Percentiles rank a stretch among this genome's conserved stretches.
Evolutionary conservation across 2,888 invertebrate species (phyloP).

Genomic region (Agonopterix arenella): DNA sequence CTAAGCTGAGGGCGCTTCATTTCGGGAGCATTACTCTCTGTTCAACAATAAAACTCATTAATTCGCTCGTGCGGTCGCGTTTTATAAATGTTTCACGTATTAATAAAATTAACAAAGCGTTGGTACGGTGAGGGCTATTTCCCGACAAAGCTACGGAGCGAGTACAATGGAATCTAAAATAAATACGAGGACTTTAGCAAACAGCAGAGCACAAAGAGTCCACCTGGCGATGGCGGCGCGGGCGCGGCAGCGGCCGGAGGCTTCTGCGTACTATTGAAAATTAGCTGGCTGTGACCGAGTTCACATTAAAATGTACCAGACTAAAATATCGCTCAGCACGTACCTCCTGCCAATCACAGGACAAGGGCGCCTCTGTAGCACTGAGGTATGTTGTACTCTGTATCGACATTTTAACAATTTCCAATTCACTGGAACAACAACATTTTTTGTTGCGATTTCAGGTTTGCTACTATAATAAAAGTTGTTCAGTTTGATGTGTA

Average conservation of each 20-base stretch:
- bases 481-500: too few relatives aligned
- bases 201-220: conserved; percentile 65
- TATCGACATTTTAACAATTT: too few relatives aligned
- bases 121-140: conserved; percentile 63
- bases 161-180: conserved; percentile 73
- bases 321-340: background rate
- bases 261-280: conserved; percentile 28
- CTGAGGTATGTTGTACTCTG: too few relatives aligned
- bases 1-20: conserved; percentile 52
- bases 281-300: conserved; percentile 55
- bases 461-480: too few relatives aligned
- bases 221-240: conserved; percentile 49
- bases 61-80: conserved; percentile 66
- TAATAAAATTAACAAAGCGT: conserved; percentile 76
- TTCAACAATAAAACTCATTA: conserved; percentile 74
- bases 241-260: conserved; percentile 9
- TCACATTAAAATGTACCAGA: conserved; percentile 23
- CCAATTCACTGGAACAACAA: too few relatives aligned
- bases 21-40: conserved; percentile 62
- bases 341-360: too few relatives aligned
- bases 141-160: conserved; percentile 66
- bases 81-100: conserved; percentile 75
- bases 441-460: too few relatives aligned
- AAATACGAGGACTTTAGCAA: conserved; percentile 74
- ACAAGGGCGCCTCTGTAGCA: too few relatives aligned